Evolutionary conservation across 2,888 invertebrate species (phyloP), one percentile per base, ranked within the genome.

Genomic region (Dyspetes luteomarginatus): DNA sequence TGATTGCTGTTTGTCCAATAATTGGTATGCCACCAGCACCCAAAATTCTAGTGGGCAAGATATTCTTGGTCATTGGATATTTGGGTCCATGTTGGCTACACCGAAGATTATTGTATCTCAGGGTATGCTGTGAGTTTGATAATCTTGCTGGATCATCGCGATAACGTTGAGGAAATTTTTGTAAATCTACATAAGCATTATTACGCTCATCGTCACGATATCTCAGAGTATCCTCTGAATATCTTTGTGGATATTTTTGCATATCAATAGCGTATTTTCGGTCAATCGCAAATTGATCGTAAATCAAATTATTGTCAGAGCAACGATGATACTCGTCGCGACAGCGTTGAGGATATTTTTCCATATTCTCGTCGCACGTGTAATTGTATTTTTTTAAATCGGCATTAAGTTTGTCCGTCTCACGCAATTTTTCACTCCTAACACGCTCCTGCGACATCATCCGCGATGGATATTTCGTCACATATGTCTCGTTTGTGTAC

Each of bases 241-340:
- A 90, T 78, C 90, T 86, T 58, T 89, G 90, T 4, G 85, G 84
- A 81, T 86, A 86, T 28, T 85, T 86, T 41, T 75, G 82, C 41
- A 85, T 77, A 80, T 85, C 85, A 12, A 83, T 50, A 4, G 62
- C 64, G 30, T 78, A 83, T 60, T 85, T 86, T 43, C 82, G 80
- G 76, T 91, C 90, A 45, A 89, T 83, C 5, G 85, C 79, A 72
- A 87, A 90, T n/a, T 86, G 88, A 78, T 89, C 88, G 60, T 88
- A 86, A 22, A 90, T 86, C 36, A 89, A 83, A 81, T 89, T 89
- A 71, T 89, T 91, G 72, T 92, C 92, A 19, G 92, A 90, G 56
- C 90, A 92, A 58, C 90, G 89, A 45, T 91, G 89, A 84, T 91
- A 91, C 41, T 91, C 91, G 36, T 91, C 91, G n/a, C 88, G 86